phyloP scores from a whole-genome alignment of 2,888 invertebrate genomes.

The Neoaliturus tenellus region DNA sequence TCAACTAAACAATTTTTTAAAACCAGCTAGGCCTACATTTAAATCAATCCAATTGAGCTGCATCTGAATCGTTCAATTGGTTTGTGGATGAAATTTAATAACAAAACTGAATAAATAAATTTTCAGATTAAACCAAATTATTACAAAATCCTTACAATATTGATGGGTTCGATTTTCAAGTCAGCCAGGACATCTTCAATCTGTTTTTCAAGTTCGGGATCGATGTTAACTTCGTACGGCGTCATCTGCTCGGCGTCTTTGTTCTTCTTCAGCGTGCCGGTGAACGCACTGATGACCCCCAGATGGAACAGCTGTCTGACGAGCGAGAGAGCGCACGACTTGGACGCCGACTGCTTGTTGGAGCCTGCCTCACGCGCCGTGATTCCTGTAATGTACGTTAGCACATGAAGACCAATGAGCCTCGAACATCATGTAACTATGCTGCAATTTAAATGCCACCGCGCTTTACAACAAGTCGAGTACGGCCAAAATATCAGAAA shows the following conservation, averaged over 20 bases:
- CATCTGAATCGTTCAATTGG: too few species aligned
- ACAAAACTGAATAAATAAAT: too few species aligned
- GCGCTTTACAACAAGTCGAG: too few species aligned
- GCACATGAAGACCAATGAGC: too few species aligned
- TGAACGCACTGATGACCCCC: slow-evolving; percentile 93
- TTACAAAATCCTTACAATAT: slow-evolving; percentile 65
- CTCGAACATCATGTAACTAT: too few species aligned
- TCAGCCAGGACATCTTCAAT: slow-evolving; percentile 75
- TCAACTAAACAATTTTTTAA: too few species aligned
- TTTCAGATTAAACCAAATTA: too few species aligned
- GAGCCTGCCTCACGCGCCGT: slow-evolving; percentile 94
- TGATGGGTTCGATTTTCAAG: slow-evolving; percentile 70
- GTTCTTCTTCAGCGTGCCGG: slow-evolving; percentile 88
- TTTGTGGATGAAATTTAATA: too few species aligned
- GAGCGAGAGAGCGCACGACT: slow-evolving; percentile 96
- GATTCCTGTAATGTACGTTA: slow-evolving; percentile 69
- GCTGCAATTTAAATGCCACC: too few species aligned
- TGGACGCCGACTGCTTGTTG: slow-evolving; percentile 97
- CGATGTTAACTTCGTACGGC: slow-evolving; percentile 86
- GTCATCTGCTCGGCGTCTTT: slow-evolving; percentile 85
- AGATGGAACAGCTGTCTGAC: slow-evolving; percentile 97
- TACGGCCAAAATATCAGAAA: too few species aligned
- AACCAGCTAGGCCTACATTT: too few species aligned
- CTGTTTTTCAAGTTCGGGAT: slow-evolving; percentile 81
- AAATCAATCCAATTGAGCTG: too few species aligned